A percentile compares a stretch with the other conserved stretches of the same genome.
These are phyloP conservation scores for Eubasilissa regina DNA, from an alignment of 1,140 invertebrate genomes.

Conservation along the genomic window DNA sequence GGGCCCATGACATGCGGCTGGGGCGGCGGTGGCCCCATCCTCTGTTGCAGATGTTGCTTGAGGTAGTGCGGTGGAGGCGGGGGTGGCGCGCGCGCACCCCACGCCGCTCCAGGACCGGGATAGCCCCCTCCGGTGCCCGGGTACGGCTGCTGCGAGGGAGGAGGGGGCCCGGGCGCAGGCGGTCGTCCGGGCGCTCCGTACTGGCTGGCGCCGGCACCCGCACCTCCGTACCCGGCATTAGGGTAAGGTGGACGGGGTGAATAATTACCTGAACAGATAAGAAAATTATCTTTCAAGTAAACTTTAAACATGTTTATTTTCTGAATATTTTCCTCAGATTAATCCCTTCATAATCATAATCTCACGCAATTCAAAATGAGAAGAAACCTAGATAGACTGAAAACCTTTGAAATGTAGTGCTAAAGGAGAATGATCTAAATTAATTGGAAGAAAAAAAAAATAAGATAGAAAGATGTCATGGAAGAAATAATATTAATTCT, in stretches of 20 bases:
- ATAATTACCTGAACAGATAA: slow-evolving; percentile 69
- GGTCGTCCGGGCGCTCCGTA: slow-evolving; percentile 64
- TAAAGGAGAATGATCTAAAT: no score
- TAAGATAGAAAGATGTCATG: no score
- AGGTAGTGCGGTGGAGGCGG: slow-evolving; percentile 74
- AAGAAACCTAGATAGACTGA: no score
- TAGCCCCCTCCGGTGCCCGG: slow-evolving; percentile 58
- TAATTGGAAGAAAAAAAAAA: no score
- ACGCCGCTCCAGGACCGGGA: slow-evolving; percentile 62
- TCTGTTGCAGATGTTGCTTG: slow-evolving; percentile 80
- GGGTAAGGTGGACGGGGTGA: slow-evolving; percentile 73
- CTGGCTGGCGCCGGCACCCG: slow-evolving; percentile 57
- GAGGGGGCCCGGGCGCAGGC: slow-evolving; percentile 62
- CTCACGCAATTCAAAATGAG: neutral
- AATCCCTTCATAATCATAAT: neutral
- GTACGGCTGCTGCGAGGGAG: slow-evolving; percentile 62
- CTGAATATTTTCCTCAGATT: no score
- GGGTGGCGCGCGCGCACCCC: slow-evolving; percentile 63
- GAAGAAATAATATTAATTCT: no score
- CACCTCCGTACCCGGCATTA: slow-evolving; percentile 69
- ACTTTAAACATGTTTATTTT: neutral
- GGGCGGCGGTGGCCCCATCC: slow-evolving; percentile 76
- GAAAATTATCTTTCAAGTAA: neutral
- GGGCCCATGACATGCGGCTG: slow-evolving; percentile 74
- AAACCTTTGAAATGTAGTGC: no score